Percentiles rank a stretch among this genome's conserved stretches.
These are phyloP conservation scores for Rotaria magnacalcarata DNA, from an alignment of 2,888 invertebrate genomes.

Conservation along the genomic window DNA sequence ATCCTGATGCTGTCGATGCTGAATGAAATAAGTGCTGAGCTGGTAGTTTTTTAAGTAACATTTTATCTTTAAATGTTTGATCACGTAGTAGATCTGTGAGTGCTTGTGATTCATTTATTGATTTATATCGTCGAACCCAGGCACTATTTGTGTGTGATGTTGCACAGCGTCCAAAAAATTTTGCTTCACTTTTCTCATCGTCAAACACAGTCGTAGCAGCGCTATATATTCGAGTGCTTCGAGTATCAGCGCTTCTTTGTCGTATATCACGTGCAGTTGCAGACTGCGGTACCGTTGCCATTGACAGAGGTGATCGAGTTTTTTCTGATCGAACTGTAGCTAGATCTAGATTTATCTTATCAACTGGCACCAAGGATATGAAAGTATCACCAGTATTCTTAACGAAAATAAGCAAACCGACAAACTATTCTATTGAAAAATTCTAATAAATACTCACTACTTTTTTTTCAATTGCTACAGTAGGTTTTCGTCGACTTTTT, in stretches of 20 bases:
- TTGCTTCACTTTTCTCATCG: background rate
- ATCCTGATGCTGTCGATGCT: background rate
- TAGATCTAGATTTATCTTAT: background rate
- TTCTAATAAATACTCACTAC: background rate
- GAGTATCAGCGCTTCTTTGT: background rate
- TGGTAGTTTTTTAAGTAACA: background rate
- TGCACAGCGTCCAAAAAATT: background rate
- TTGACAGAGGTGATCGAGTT: background rate
- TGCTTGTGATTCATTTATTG: background rate
- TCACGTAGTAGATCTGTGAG: background rate
- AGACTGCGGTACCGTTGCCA: background rate
- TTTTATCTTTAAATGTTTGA: background rate
- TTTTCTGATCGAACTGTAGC: background rate
- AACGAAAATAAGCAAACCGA: background rate
- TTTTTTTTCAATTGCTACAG: background rate
- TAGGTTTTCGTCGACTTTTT: background rate
- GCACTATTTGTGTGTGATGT: background rate
- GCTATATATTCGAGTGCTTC: background rate
- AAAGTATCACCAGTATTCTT: background rate
- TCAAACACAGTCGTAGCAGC: background rate
- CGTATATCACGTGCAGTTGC: background rate
- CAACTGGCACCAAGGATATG: background rate
- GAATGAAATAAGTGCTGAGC: background rate
- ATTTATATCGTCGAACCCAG: background rate
- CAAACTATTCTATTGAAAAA: too few species aligned